Conservation (phyloP, 2,113 vertebrate species). For the Rhombomys opimus region DNA sequence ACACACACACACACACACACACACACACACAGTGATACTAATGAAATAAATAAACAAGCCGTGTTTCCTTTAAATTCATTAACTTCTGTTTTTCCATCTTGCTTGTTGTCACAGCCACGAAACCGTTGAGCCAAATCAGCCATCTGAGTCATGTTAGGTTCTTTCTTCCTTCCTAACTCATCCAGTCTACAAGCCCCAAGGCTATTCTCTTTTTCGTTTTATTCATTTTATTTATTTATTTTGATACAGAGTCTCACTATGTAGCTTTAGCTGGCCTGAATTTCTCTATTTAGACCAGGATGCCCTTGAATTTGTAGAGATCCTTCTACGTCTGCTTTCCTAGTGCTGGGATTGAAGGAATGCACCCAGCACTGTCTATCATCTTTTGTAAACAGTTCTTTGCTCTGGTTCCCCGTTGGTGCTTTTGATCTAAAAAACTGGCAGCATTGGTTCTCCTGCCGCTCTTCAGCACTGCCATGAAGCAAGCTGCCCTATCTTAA, state of each 20-base stretch:
- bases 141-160: not conserved
- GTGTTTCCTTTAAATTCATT: not conserved
- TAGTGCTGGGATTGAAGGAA: not conserved
- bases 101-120: not conserved
- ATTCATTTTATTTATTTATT: not conserved
- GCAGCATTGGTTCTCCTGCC: not conserved
- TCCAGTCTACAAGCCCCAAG: accelerated
- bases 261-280: not conserved
- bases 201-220: not conserved
- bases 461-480: not conserved
- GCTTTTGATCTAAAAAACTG: not conserved
- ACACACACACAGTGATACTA: not conserved
- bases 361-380: accelerated
- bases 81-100: not conserved
- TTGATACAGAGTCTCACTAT: not conserved
- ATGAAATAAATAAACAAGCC: not conserved
- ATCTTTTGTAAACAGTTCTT: not conserved
- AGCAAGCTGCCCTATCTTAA: not conserved
- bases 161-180: no score
- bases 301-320: not conserved
- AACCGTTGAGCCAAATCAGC: not conserved
- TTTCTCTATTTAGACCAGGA: not conserved
- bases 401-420: no score
- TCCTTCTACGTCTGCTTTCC: not conserved
- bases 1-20: not conserved